Evolutionary conservation across 2,888 invertebrate genomes (phyloP).

Genomic region (Spilarctia lutea): DNA sequence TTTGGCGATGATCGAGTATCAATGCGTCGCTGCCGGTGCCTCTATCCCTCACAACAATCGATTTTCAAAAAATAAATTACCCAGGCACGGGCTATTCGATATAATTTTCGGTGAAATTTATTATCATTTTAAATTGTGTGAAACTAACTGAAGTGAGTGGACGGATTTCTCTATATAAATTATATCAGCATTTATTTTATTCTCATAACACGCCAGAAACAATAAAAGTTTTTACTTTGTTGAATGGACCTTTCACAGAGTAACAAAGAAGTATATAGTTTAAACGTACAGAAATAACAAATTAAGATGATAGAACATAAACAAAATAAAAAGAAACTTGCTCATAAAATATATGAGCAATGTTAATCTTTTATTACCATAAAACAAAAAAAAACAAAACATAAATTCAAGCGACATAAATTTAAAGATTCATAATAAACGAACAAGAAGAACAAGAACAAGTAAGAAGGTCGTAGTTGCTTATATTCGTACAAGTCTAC

Average conservation of each 20-base stretch:
- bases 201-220: not conserved
- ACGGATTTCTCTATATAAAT: not conserved
- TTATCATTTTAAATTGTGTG: slow-evolving; percentile 17
- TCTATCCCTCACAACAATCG: slow-evolving; percentile 51
- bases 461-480: not conserved
- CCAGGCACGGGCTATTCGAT: slow-evolving; percentile 38
- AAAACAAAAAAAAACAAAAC: too few species aligned
- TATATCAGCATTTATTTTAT: not conserved
- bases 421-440: not conserved
- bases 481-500: slow-evolving; percentile 27
- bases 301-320: too few species aligned
- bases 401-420: not conserved
- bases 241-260: not conserved
- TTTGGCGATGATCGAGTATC: slow-evolving; percentile 60
- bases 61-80: slow-evolving; percentile 54
- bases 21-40: slow-evolving; percentile 45
- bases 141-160: slow-evolving; percentile 3
- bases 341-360: too few species aligned
- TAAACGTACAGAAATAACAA: not conserved
- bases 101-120: slow-evolving; percentile 39
- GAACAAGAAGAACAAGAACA: not conserved
- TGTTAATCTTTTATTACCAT: too few species aligned
- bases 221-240: not conserved
- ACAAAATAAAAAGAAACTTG: too few species aligned
- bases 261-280: not conserved